These are phyloP conservation scores for Hesperia comma DNA, from an alignment of 2,888 invertebrate species.

Conservation along the genomic window DNA sequence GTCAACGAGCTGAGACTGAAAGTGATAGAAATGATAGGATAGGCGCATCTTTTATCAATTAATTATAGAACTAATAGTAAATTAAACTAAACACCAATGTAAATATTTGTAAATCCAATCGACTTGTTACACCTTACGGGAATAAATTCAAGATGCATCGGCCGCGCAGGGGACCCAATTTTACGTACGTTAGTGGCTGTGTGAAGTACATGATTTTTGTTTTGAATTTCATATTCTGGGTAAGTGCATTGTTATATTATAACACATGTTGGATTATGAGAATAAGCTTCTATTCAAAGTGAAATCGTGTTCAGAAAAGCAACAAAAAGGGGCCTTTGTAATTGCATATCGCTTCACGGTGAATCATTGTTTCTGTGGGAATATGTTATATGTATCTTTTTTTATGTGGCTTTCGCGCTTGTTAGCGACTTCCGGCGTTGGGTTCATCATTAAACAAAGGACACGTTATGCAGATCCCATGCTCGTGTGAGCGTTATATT, in stretches of 20 bases:
- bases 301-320: not conserved
- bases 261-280: constrained; percentile 5
- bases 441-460: constrained; percentile 34
- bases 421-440: constrained; percentile 35
- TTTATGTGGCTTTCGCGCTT: constrained; percentile 38
- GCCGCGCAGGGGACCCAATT: constrained; percentile 86
- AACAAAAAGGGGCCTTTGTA: constrained; percentile 18
- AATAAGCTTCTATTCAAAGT: constrained; percentile 14
- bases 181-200: constrained; percentile 93
- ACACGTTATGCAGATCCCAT: constrained; percentile 25
- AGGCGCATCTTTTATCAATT: not conserved
- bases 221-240: constrained; percentile 95
- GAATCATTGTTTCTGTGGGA: constrained; percentile 41
- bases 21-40: not conserved
- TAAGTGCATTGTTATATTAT: constrained; percentile 74
- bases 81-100: not conserved
- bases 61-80: not conserved
- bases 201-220: constrained; percentile 96
- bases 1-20: too few species aligned
- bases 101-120: not conserved
- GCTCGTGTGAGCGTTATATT: constrained; percentile 9
- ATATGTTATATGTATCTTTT: constrained; percentile 31
- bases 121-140: not conserved
- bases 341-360: constrained; percentile 21
- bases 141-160: constrained; percentile 80